Percentiles rank a stretch among this genome's conserved stretches.
Conservation (phyloP, 2,888 invertebrate species). For the Caenorhabditis sp. region DNA sequence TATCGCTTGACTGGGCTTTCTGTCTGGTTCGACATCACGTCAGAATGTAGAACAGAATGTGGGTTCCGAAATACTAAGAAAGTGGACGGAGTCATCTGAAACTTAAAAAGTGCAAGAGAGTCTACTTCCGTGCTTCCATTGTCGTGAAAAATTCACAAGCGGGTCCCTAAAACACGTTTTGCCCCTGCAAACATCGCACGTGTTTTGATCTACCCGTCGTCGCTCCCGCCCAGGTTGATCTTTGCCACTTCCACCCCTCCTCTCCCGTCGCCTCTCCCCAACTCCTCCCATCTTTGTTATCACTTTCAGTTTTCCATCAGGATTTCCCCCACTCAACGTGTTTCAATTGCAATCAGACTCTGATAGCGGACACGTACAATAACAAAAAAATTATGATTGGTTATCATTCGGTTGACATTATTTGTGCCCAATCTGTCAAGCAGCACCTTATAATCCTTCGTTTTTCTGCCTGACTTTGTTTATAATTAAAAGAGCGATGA, state of each 20-base stretch:
- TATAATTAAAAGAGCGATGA: conserved; percentile 2
- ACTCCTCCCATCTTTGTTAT: conserved; percentile 28
- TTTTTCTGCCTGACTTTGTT: background rate
- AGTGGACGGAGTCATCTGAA: background rate
- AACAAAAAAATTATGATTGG: conserved; percentile 43
- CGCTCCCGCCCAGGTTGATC: conserved; percentile 25
- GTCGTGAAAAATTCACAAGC: too few species aligned
- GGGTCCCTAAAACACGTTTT: too few species aligned
- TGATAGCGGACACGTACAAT: conserved; percentile 50
- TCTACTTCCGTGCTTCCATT: background rate
- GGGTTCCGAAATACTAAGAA: too few species aligned
- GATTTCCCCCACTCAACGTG: conserved; percentile 39
- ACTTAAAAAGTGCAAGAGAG: background rate
- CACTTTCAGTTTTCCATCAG: conserved; percentile 46
- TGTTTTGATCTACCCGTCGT: conserved; percentile 27
- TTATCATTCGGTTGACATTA: conserved; percentile 33
- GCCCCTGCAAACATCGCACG: conserved; percentile 1
- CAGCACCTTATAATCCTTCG: conserved; percentile 1
- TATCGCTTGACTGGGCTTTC: conserved; percentile 29
- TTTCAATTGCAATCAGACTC: conserved; percentile 36
- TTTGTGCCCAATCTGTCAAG: background rate
- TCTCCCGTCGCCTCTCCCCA: conserved; percentile 7
- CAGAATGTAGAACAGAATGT: too few species aligned
- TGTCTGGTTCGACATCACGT: background rate
- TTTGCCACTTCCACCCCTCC: conserved; percentile 39